phyloP scores from a whole-genome alignment of 53 echinoderm and acorn worm genomes.

The Antedon mediterranea region DNA sequence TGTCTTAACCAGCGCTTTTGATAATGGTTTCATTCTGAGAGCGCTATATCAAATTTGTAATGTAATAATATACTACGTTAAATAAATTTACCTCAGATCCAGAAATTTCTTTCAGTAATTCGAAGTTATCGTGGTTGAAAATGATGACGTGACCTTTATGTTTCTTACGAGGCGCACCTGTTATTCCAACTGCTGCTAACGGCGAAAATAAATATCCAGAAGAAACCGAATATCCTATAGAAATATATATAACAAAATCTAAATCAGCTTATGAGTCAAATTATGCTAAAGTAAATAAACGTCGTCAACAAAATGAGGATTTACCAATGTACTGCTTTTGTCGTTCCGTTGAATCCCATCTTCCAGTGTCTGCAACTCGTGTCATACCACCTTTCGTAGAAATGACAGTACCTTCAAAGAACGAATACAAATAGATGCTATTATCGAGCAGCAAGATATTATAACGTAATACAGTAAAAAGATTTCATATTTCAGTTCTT shows the following conservation, averaged over 20 bases:
- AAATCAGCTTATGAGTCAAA: too few species aligned
- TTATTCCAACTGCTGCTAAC: background rate
- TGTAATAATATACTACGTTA: too few species aligned
- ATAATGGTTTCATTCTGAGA: too few species aligned
- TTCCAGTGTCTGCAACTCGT: background rate
- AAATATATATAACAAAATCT: background rate
- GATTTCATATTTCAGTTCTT: too few species aligned
- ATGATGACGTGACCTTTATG: background rate
- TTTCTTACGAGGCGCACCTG: background rate
- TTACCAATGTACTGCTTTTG: background rate
- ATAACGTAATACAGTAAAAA: too few species aligned
- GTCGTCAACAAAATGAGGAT: background rate
- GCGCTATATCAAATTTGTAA: too few species aligned
- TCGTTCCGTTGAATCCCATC: background rate
- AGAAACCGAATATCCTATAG: background rate
- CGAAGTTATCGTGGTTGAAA: background rate
- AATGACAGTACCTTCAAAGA: background rate
- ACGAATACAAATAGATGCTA: too few species aligned
- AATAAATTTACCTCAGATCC: background rate
- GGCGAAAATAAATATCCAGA: background rate
- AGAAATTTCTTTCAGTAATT: background rate
- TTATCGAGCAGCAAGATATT: too few species aligned
- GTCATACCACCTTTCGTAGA: background rate
- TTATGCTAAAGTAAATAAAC: background rate
- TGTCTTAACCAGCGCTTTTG: too few species aligned